Evolutionary conservation across 1,140 invertebrate genomes (phyloP), one percentile per base, ranked within the genome.

Genomic region (Ditylenchus dipsaci): DNA sequence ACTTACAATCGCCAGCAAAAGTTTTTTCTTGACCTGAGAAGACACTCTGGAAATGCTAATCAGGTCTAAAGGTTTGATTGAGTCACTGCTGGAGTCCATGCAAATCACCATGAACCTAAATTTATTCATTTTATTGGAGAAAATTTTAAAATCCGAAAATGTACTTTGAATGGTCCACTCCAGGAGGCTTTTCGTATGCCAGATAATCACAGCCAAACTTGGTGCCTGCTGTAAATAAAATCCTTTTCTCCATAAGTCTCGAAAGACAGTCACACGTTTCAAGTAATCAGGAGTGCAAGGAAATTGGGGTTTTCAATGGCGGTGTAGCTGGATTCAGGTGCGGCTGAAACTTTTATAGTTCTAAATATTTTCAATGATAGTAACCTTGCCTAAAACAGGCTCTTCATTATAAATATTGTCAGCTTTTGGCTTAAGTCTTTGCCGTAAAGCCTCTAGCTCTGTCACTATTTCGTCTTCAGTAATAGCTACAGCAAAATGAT

Each of bases 161-260:
- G 57, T 59, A 86, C 57, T 79, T 77, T 0, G 85, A 83, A 72
- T 86, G 85, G 47, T 78, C 84, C 61, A 80, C 71, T 15, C 29
- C 65, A 1, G 76, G 79, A 3, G 47, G 38, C 83, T 83, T 84
- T 76, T 85, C 84, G 77, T 94, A 93, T 47, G 88, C 88, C 67
- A 93, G 85, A 84, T 89, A 93, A 82, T 93, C 90, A 61, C 89
- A 90, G 59, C 91, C 91, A 88, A 93, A 94, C 84, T n/a, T 93
- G 19, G 86, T 84, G 21, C 91, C 91, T 78, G 83, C 85, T 19
- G 91, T 47, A 94, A 80, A 80, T 88, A 90, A 84, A 88, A 89
- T 13, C 89, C 89, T 85, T 86, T 87, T 78, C 89, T 87, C 90
- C 90, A 92, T 53, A 93, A 84, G 85, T 93, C 88, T 84, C 88